Base-by-base conservation (phyloP, 2,113 vertebrate species). In the Nothocercus nigrocapillus region DNA sequence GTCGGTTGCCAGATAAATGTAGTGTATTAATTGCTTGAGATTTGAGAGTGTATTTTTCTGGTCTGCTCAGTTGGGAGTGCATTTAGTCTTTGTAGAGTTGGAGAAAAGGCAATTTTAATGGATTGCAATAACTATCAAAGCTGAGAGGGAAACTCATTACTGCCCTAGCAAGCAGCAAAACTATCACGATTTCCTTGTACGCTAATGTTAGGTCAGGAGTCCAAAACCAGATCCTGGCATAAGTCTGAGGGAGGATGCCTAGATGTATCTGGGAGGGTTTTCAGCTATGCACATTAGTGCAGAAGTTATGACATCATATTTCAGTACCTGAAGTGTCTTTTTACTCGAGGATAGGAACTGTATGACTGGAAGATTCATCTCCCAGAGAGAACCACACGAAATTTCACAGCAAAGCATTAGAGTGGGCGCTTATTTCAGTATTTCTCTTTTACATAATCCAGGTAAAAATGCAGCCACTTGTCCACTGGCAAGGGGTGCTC, bases 1-100 rank as follows among this genome's bases (percentile, higher is more conserved):
- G 77, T 91, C 66, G 84, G 49, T 80, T 78, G 82, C 51, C 90
- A 94, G 62, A 85, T 84, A 96, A 96, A 96, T 89, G 94, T 96
- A 90, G 69, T 96, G 94, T 93, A 87, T 95, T 93, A 87, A 95
- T 59, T 70, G 70, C 81, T 91, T 95, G 88, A 93, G 84, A 96
- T 92, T 94, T 3, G 10, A 79, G 38, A 84, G n/a, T 76, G 3
- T 92, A 47, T 90, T 96, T 92, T 93, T 90, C 90, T 94, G 85
- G 66, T 92, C 88, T 92, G 58, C 25, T 92, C 93, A 82, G 2
- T 83, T 87, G 56, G 80, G 83, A 82, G 30, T 45, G 34, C 62
- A 66, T 74, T 86, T 47, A 89, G 47, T 79, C 90, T 95, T 96
- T 62, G 63, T 9, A 22, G 81, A 85, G 22, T 5, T 93, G 32